Base-by-base conservation (phyloP, 1,140 invertebrate genomes). In the Drosophila baimaii region DNA sequence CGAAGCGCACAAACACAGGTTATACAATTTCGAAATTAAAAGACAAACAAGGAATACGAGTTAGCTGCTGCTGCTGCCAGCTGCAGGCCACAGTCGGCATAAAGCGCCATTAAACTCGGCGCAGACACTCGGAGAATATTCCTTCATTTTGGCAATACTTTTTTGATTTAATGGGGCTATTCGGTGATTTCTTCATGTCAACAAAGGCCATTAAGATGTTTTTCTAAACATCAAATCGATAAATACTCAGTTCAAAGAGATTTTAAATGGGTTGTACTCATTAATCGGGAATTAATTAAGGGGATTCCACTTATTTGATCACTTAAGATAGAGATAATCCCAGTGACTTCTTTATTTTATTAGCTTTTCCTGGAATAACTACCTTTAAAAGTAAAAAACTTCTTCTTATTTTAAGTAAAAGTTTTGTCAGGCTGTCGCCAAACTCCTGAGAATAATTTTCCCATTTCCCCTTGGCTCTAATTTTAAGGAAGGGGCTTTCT, bases 1-100 rank as follows among this genome's bases (percentile, higher is more conserved):
- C 66, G 44, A 51, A 74, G 59, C 6, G 8, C 19, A 44, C 43
- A 33, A 55, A 77, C 73, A 66, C 79, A 64, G 79, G 63, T 82
- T 82, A 77, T 62, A 83, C 72, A 83, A 89, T 89, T 88, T 88
- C 57, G 41, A 89, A 88, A 88, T 88, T 69, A 77, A 83, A 89
- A 81, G 49, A 54, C 70, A 81, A 77, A 77, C 66, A 72, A 73
- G 58, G 63, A 58, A 66, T 55, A 49, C 44, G 39, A 29, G 62
- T 47, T 43, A 68, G 25, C 69, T n/a, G n/a, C n/a, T n/a, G n/a
- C n/a, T n/a, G n/a, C n/a, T 59, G 41, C 29, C 33, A 21, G 13
- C 21, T 31, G 59, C 56, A 79, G 41, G 46, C 44, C 49, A 47
- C 31, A 68, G n/a, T 54, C 29, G 7, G 27, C 29, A 69, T 35